phyloP scores from a whole-genome alignment of 2,888 invertebrate species.

The Gerris lacustris region DNA sequence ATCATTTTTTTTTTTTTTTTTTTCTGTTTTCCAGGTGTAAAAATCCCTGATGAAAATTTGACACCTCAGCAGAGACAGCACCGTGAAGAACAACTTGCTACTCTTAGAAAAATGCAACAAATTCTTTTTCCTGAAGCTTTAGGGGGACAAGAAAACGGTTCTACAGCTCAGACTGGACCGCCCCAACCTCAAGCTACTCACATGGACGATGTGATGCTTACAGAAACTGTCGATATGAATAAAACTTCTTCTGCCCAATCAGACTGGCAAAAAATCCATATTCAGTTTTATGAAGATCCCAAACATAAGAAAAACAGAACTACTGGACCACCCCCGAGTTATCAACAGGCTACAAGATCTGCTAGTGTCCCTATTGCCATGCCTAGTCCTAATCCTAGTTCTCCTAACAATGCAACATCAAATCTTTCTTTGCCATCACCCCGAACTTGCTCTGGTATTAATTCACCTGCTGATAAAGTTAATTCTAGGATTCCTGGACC shows the following conservation, averaged over 20 bases:
- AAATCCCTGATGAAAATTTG: constrained; percentile 89
- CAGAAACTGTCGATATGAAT: constrained; percentile 29
- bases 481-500: constrained; percentile 40
- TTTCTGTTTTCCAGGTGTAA: constrained; percentile 49
- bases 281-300: constrained; percentile 68
- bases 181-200: constrained; percentile 30
- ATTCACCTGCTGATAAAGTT: constrained; percentile 47
- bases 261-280: constrained; percentile 80
- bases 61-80: constrained; percentile 92
- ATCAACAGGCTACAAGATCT: constrained; percentile 59
- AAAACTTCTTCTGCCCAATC: constrained; percentile 24
- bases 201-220: constrained; percentile 35
- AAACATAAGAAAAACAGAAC: constrained; percentile 47
- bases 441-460: constrained; percentile 52
- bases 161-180: constrained; percentile 5
- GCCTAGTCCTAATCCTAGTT: constrained; percentile 56
- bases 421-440: constrained; percentile 63
- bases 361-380: constrained; percentile 61
- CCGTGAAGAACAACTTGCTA: constrained; percentile 83
- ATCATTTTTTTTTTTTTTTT: too few species aligned
- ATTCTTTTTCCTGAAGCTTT: constrained; percentile 63
- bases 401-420: constrained; percentile 57
- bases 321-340: constrained; percentile 62
- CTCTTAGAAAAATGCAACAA: constrained; percentile 81
- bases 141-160: constrained; percentile 20